Base-by-base conservation (phyloP, 2,888 invertebrate genomes). In the Teinopalpus imperialis region DNA sequence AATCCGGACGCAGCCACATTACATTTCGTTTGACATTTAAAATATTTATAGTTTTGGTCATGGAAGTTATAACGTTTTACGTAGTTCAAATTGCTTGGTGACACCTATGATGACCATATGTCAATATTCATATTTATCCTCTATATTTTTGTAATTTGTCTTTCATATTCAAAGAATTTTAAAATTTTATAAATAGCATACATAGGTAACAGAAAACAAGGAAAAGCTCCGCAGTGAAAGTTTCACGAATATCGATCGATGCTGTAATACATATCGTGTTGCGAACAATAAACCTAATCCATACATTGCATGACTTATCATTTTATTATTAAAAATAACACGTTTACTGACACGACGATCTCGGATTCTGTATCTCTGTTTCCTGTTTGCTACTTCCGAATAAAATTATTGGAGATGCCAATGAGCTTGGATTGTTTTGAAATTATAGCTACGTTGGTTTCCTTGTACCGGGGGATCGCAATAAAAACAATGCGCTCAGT, bases 401-500 rank as follows among this genome's bases (percentile, higher is more conserved):
- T 8, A 9, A n/a, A 34, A 34, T 12, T 8, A 26, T 27, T 34
- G 3, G 20, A n/a, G n/a, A 13, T n/a, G 18, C 12, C 8, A 12
- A 23, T 18, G 21, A n/a, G 16, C n/a, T 36, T 43, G 12, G 9
- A 12, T 36, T 36, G 16, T 30, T 37, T 21, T 20, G 8, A 29
- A 20, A 24, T 26, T 23, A 29, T 9, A n/a, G 21, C 20, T 7
- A 10, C 48, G 50, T 64, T 66, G 64, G 60, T 68, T 68, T 69
- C 62, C 66, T 67, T 64, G 66, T 65, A 63, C 66, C 58, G 68
- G 67, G 68, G 69, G 62, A 63, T 69, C 60, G 70, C 75, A 81
- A 81, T 81, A 81, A 83, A 80, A 81, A 74, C 79, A 79, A 59
- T 65, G 66, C 64, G 61, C 57, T 61, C 61, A 41, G 57, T 54